A percentile compares a stretch with the other conserved stretches of the same genome.
Conservation (phyloP, 2,888 invertebrate species). For the Apotomis turbidana region DNA sequence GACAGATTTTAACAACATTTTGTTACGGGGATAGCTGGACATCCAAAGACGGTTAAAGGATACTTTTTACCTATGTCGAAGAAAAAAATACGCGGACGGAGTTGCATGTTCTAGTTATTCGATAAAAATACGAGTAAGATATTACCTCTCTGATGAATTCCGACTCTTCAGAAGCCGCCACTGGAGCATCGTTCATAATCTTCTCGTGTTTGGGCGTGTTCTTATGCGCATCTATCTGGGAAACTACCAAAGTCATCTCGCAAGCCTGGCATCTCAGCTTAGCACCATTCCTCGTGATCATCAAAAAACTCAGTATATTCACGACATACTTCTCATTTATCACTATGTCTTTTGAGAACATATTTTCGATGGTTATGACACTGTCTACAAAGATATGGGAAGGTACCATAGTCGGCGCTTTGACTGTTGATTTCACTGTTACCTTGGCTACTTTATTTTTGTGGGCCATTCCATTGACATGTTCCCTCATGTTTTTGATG, state of each 20-base stretch:
- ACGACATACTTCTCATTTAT: slow-evolving; percentile 55
- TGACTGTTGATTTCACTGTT: neutral
- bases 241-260: slow-evolving; percentile 27
- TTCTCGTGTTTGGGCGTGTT: slow-evolving; percentile 37
- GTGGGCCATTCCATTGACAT: slow-evolving; percentile 45
- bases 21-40: too few species aligned
- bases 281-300: slow-evolving; percentile 29
- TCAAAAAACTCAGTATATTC: slow-evolving; percentile 47
- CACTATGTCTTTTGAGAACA: slow-evolving; percentile 45
- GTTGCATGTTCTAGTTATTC: neutral
- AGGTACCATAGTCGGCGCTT: slow-evolving; percentile 23
- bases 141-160: slow-evolving; percentile 64
- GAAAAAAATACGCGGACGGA: too few species aligned
- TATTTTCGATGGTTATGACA: slow-evolving; percentile 36
- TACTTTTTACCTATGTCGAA: too few species aligned
- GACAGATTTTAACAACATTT: neutral
- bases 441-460: slow-evolving; percentile 41
- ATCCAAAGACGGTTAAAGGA: too few species aligned
- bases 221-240: slow-evolving; percentile 43
- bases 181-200: slow-evolving; percentile 38
- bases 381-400: slow-evolving; percentile 42
- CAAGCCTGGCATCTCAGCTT: slow-evolving; percentile 48
- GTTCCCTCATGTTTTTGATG: slow-evolving; percentile 47
- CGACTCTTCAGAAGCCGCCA: slow-evolving; percentile 50
- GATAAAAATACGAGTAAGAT: neutral